phyloP scores from a whole-genome alignment of 2,888 invertebrate species.

The Pomacea canaliculata region DNA sequence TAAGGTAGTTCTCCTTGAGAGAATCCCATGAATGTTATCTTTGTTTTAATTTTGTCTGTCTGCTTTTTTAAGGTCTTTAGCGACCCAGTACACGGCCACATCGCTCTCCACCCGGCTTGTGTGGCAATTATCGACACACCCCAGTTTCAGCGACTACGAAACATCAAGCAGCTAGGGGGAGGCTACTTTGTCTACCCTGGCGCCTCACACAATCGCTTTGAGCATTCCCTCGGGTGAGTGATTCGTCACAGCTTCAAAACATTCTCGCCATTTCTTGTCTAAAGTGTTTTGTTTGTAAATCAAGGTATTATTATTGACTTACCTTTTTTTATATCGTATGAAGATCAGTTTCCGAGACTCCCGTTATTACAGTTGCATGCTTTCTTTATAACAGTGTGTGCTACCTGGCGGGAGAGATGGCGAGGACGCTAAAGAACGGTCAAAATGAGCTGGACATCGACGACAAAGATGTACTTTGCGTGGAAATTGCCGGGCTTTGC shows the following conservation, averaged over 20 bases:
- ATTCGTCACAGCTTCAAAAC: too few species aligned
- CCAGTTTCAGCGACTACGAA: constrained; percentile 76
- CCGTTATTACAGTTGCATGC: too few species aligned
- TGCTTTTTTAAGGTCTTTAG: constrained; percentile 61
- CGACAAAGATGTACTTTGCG: constrained; percentile 72
- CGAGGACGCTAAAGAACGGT: constrained; percentile 45
- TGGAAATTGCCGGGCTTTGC: constrained; percentile 76
- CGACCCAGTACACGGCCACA: constrained; percentile 72
- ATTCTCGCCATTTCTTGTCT: not conserved
- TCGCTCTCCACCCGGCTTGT: constrained; percentile 71
- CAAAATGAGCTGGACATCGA: constrained; percentile 71
- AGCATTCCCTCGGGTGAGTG: constrained; percentile 74
- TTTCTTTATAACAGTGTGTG: constrained; percentile 71
- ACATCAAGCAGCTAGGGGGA: constrained; percentile 74
- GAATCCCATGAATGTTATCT: too few species aligned
- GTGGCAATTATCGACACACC: constrained; percentile 74
- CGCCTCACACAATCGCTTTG: constrained; percentile 74
- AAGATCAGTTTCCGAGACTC: too few species aligned
- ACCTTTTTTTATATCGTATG: not conserved
- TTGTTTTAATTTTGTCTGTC: not conserved
- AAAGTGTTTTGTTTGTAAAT: too few species aligned
- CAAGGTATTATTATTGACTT: not conserved
- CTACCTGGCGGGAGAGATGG: constrained; percentile 58
- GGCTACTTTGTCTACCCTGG: constrained; percentile 72
- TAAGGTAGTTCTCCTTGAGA: too few species aligned